Conservation (phyloP, 2,113 vertebrate species). For the Mastomys coucha region DNA sequence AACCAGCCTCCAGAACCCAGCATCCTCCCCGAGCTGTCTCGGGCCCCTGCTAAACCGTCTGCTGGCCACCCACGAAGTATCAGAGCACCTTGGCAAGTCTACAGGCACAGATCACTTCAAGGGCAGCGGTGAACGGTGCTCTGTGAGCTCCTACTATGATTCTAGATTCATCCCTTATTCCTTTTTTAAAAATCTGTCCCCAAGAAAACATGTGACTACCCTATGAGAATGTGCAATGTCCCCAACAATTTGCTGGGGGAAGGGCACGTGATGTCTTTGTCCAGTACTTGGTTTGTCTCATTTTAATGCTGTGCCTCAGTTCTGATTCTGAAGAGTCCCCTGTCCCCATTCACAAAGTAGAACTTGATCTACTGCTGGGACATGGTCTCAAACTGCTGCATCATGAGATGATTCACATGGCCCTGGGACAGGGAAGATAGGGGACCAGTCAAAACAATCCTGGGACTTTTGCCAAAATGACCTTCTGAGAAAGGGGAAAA, state of each 20-base stretch:
- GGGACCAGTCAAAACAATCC: neutral
- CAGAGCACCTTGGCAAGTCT: neutral
- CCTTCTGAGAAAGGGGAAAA: neutral
- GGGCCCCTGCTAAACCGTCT: accelerated
- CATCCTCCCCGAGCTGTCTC: accelerated
- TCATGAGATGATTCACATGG: too few relatives aligned
- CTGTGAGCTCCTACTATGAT: neutral
- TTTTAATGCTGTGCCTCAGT: neutral
- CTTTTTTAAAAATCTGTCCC: neutral
- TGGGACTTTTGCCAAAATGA: neutral
- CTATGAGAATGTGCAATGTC: neutral
- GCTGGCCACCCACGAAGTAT: neutral
- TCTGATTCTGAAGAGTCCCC: neutral
- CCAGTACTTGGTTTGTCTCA: neutral
- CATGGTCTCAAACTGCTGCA: accelerated
- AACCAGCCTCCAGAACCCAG: accelerated
- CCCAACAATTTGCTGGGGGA: neutral
- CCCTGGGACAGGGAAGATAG: neutral
- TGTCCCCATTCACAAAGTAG: neutral
- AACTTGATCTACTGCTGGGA: neutral
- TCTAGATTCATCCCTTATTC: neutral
- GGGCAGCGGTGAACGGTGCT: accelerated
- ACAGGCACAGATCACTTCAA: neutral
- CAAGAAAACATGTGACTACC: neutral
- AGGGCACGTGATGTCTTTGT: too few relatives aligned